phyloP scores from a whole-genome alignment of 2,113 vertebrate genomes.

The Eublepharis macularius region DNA sequence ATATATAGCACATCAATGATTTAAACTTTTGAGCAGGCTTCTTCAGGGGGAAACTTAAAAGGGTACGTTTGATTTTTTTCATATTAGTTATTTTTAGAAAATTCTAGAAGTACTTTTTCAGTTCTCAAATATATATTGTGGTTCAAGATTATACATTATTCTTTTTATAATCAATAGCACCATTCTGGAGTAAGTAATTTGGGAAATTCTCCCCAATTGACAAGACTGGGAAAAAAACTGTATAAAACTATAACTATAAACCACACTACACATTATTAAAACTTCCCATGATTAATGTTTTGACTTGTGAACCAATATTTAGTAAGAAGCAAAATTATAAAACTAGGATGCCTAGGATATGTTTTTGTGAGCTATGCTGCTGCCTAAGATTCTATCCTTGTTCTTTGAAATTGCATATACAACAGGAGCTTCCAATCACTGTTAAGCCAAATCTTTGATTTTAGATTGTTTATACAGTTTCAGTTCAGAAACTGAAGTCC shows the following conservation, averaged over 20 bases:
- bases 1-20: background rate
- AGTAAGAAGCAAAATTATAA: background rate
- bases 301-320: constrained; percentile 12
- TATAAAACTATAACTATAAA: background rate
- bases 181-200: background rate
- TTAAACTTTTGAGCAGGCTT: background rate
- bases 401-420: constrained; percentile 16
- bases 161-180: background rate
- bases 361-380: background rate
- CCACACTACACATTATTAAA: background rate
- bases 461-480: constrained; percentile 43
- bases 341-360: background rate
- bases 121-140: background rate
- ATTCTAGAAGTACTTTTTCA: background rate
- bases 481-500: background rate
- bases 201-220: background rate
- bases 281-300: background rate
- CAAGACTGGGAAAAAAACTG: background rate
- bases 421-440: constrained; percentile 1
- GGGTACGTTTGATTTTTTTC: constrained; percentile 15
- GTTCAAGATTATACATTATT: background rate
- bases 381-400: background rate
- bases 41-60: constrained; percentile 13
- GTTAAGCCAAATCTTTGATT: background rate
- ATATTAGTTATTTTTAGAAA: constrained; percentile 37